Percentiles rank a stretch among this genome's conserved stretches.
phyloP scores from a whole-genome alignment of 1,140 invertebrate species.

The Dysdera silvatica region DNA sequence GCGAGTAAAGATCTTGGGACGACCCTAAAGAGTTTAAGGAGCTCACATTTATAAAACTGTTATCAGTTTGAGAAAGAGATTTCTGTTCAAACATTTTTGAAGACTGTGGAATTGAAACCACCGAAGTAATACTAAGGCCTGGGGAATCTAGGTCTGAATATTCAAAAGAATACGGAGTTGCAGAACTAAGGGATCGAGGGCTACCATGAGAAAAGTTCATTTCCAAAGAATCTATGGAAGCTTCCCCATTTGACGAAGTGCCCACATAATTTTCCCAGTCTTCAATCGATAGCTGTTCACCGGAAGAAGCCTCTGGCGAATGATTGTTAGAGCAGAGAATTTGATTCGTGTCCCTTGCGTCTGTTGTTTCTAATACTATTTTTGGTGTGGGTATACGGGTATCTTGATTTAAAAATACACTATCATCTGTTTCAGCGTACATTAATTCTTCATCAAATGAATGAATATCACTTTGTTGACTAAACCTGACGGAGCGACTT shows the following conservation, averaged over 20 bases:
- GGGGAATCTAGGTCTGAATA: conserved; percentile 8
- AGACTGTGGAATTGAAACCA: conserved; percentile 10
- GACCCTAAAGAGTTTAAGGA: conserved; percentile 14
- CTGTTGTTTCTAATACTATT: conserved; percentile 9
- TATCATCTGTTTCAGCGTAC: conserved; percentile 20
- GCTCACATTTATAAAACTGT: conserved; percentile 19
- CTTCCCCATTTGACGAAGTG: conserved; percentile 4
- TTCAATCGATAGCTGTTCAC: neutral
- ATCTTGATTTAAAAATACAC: conserved; percentile 20
- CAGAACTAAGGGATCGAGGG: conserved; percentile 1
- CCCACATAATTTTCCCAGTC: neutral
- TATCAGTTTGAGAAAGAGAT: conserved; percentile 12
- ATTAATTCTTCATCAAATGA: conserved; percentile 16
- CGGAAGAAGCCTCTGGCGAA: neutral
- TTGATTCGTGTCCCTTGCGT: neutral
- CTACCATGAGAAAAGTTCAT: conserved; percentile 1
- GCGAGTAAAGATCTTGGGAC: conserved; percentile 19
- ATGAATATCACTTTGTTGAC: conserved; percentile 18
- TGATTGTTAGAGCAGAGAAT: conserved; percentile 2
- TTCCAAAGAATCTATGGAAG: conserved; percentile 19
- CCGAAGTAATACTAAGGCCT: neutral
- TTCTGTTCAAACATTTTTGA: neutral
- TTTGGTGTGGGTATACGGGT: neutral
- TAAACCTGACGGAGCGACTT: conserved; percentile 11
- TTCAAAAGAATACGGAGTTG: conserved; percentile 17